A percentile compares a stretch with the other conserved stretches of the same genome.
Conservation (phyloP, 2,113 vertebrate species). For the Pampusana beccarii region DNA sequence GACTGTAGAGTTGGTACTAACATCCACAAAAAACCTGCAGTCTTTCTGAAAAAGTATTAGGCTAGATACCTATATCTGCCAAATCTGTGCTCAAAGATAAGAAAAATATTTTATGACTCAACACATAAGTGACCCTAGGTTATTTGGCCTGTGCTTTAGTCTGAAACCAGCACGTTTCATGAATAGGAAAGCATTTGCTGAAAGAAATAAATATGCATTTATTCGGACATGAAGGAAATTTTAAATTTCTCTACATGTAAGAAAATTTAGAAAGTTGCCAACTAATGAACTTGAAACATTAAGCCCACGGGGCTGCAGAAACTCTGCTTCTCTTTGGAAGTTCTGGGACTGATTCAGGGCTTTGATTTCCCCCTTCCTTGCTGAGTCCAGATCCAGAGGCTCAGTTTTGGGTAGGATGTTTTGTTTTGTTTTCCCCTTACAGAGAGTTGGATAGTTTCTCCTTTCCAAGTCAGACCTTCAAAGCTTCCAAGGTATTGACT, state of each 20-base stretch:
- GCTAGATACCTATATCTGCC: neutral
- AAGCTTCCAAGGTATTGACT: neutral
- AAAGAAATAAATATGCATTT: neutral
- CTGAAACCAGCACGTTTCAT: neutral
- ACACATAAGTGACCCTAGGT: neutral
- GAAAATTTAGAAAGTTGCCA: neutral
- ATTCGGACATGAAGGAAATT: neutral
- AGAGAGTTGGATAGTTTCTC: neutral
- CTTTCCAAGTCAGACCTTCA: neutral
- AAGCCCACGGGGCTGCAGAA: neutral
- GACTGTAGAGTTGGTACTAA: neutral
- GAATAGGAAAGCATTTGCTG: neutral
- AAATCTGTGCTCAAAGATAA: constrained; percentile 12
- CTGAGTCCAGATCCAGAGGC: neutral
- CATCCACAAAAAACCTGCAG: neutral
- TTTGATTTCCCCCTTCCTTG: neutral
- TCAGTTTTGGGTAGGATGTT: neutral
- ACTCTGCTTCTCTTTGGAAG: neutral
- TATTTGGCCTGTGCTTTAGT: neutral
- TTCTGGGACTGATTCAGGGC: neutral
- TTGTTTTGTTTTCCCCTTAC: neutral
- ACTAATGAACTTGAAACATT: neutral
- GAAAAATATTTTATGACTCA: neutral
- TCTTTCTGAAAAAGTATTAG: neutral
- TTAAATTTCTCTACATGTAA: neutral